Percentiles rank a stretch among this genome's conserved stretches.
phyloP scores from a whole-genome alignment of 2,888 invertebrate species.

The Pteria penguin region DNA sequence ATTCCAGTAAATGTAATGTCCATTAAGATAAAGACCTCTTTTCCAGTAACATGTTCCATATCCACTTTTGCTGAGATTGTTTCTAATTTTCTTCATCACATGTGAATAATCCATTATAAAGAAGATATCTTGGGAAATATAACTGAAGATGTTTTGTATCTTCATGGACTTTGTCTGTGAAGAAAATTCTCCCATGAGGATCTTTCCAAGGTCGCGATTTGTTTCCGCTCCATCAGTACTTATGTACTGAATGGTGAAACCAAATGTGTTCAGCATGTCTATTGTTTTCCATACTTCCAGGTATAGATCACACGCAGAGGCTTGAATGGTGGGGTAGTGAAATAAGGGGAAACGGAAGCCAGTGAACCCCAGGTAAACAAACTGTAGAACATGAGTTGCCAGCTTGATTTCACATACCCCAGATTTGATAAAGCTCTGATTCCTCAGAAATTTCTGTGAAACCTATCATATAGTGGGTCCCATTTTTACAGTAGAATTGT shows the following conservation, averaged over 20 bases:
- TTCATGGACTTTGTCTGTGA: conserved; percentile 15
- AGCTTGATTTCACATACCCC: conserved; percentile 9
- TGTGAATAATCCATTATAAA: conserved; percentile 41
- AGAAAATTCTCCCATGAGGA: conserved; percentile 16
- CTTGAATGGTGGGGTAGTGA: conserved; percentile 26
- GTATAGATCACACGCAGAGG: conserved; percentile 21
- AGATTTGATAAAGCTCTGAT: neutral
- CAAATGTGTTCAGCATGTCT: conserved; percentile 13
- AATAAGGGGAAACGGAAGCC: conserved; percentile 33
- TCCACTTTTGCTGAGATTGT: conserved; percentile 22
- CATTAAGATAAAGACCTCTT: conserved; percentile 11
- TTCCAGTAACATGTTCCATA: neutral
- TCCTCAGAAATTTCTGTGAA: conserved; percentile 16
- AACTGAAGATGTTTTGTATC: conserved; percentile 15
- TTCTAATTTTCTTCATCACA: conserved; percentile 31
- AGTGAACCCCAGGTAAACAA: conserved; percentile 27
- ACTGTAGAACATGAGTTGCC: conserved; percentile 19
- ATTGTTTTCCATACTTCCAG: conserved; percentile 22
- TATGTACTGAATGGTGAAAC: conserved; percentile 16
- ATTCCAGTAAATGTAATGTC: conserved; percentile 27
- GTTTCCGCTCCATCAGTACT: conserved; percentile 33
- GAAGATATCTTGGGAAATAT: neutral
- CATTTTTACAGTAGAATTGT: conserved; percentile 28
- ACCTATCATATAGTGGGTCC: neutral
- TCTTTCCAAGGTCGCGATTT: conserved; percentile 23